phyloP scores from a whole-genome alignment of 2,113 vertebrate species.

The Speoplatyrhinus poulsoni region DNA sequence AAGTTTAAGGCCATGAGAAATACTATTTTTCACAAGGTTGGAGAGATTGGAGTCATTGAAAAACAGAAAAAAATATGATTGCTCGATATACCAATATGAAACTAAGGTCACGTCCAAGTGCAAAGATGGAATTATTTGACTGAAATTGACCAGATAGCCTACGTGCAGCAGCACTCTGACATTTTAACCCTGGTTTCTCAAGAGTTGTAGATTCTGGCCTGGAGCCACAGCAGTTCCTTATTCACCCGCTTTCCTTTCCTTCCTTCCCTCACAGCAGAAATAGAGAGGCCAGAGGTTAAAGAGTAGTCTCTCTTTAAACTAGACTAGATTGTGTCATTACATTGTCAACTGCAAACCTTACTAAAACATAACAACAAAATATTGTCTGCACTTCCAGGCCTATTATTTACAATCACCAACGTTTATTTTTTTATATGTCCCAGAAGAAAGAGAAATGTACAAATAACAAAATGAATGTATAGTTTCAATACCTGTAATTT shows the following conservation, averaged over 20 bases:
- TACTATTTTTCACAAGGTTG: slow-evolving; percentile 55
- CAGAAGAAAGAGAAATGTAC: too few relatives aligned
- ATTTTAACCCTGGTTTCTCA: slow-evolving; percentile 15
- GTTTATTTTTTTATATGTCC: too few relatives aligned
- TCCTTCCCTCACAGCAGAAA: slow-evolving; percentile 36
- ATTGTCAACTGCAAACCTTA: slow-evolving; percentile 55
- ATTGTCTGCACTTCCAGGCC: too few relatives aligned
- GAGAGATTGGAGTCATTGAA: slow-evolving; percentile 41
- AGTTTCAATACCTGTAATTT: too few relatives aligned
- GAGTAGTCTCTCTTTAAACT: slow-evolving; percentile 16
- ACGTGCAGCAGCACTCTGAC: slow-evolving; percentile 15
- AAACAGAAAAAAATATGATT: slow-evolving; percentile 49
- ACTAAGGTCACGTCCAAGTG: slow-evolving; percentile 33
- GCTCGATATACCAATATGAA: slow-evolving; percentile 48
- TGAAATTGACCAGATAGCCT: slow-evolving; percentile 35
- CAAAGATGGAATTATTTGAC: slow-evolving; percentile 39
- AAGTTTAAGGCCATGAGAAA: slow-evolving; percentile 65
- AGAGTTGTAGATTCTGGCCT: slow-evolving; percentile 1
- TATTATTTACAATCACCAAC: too few relatives aligned
- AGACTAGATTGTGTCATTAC: neutral
- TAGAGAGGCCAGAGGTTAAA: slow-evolving; percentile 27
- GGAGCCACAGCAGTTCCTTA: slow-evolving; percentile 15
- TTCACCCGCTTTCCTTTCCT: slow-evolving; percentile 42
- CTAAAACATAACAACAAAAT: slow-evolving; percentile 3
- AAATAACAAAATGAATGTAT: too few relatives aligned